Conservation (phyloP, 2,888 invertebrate genomes). For the Leptinotarsa peninsularis region DNA sequence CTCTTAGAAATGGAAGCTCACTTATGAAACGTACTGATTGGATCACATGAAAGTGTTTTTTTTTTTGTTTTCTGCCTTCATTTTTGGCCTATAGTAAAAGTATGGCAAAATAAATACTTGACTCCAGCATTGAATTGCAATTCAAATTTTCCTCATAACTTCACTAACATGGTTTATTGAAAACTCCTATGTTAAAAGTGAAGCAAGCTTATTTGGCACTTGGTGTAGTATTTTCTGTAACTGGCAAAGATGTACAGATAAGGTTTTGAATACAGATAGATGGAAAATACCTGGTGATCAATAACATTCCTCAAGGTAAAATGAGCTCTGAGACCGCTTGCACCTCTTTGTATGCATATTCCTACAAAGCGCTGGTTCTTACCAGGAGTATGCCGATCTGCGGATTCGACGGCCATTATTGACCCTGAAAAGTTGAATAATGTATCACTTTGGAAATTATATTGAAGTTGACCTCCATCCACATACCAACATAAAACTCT, state of each 20-base stretch:
- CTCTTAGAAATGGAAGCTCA: too few relatives aligned
- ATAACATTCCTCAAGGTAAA: constrained; percentile 94
- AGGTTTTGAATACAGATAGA: background rate
- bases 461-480: background rate
- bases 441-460: too few relatives aligned
- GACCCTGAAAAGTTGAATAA: constrained; percentile 72
- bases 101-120: too few relatives aligned
- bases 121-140: too few relatives aligned
- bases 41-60: too few relatives aligned
- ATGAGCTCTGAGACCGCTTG: constrained; percentile 84
- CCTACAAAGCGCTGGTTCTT: constrained; percentile 91
- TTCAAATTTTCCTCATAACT: too few relatives aligned
- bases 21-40: too few relatives aligned
- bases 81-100: too few relatives aligned
- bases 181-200: too few relatives aligned
- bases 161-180: too few relatives aligned
- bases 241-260: background rate
- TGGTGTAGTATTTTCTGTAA: background rate
- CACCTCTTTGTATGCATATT: constrained; percentile 90
- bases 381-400: constrained; percentile 86
- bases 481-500: constrained; percentile 96
- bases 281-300: constrained; percentile 76
- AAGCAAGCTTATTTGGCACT: too few relatives aligned
- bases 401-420: constrained; percentile 86
- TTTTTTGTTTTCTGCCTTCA: too few relatives aligned